Conservation (phyloP, 2,113 vertebrate species). For the Brachyhypopomus occidentalis region DNA sequence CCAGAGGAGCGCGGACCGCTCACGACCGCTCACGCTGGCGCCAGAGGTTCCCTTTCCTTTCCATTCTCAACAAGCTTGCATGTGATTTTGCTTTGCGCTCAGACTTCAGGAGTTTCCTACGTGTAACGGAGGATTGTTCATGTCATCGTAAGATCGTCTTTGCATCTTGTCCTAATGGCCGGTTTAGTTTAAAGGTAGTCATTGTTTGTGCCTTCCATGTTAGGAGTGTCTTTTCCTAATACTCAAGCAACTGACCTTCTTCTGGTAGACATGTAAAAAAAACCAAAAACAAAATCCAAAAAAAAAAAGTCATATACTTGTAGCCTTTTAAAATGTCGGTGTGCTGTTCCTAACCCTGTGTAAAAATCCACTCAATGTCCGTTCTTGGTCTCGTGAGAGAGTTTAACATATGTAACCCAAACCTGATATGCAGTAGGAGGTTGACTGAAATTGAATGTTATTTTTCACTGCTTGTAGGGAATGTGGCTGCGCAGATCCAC, state of each 20-base stretch:
- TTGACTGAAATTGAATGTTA: slow-evolving; percentile 22
- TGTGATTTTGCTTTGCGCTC: slow-evolving; percentile 25
- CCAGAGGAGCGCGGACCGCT: background rate
- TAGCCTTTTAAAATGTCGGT: slow-evolving; percentile 35
- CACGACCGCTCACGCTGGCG: slow-evolving; percentile 24
- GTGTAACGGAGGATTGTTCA: background rate
- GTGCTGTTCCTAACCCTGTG: slow-evolving; percentile 16
- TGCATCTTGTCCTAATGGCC: slow-evolving; percentile 57
- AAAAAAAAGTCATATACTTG: slow-evolving; percentile 1
- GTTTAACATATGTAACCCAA: slow-evolving; percentile 35
- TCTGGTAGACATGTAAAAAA: slow-evolving; percentile 20
- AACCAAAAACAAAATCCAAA: background rate
- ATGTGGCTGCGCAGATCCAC: slow-evolving; percentile 16
- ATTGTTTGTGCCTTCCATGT: slow-evolving; percentile 82
- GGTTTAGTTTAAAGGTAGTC: slow-evolving; percentile 24
- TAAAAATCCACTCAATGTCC: slow-evolving; percentile 10
- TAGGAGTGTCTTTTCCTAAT: slow-evolving; percentile 51
- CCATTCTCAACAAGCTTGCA: background rate
- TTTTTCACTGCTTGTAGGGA: slow-evolving; percentile 12
- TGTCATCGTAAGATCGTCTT: slow-evolving; percentile 40
- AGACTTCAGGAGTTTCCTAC: slow-evolving; percentile 6
- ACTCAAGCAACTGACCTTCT: slow-evolving; percentile 6
- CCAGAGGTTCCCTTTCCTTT: background rate
- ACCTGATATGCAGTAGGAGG: slow-evolving; percentile 1
- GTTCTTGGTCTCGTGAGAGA: slow-evolving; percentile 1